phyloP scores from a whole-genome alignment of 2,888 invertebrate genomes.

The Xiphydria camelus region DNA sequence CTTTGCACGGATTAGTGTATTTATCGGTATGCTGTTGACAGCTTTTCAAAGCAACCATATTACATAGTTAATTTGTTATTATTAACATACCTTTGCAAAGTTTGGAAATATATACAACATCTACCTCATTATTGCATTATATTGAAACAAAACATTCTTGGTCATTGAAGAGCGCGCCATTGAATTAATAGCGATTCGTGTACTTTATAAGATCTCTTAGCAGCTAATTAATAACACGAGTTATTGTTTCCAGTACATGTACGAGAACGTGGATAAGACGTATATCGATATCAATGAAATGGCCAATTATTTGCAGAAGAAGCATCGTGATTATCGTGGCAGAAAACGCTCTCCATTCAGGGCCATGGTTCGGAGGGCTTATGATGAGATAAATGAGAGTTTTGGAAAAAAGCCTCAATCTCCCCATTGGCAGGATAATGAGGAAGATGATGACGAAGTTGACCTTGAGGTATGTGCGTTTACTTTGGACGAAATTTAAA shows the following conservation, averaged over 20 bases:
- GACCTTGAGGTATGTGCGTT: constrained; percentile 50
- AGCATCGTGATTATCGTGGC: constrained; percentile 77
- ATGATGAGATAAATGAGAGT: constrained; percentile 66
- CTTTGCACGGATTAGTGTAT: no score
- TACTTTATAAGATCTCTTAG: no score
- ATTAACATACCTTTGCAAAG: no score
- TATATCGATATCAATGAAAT: constrained; percentile 83
- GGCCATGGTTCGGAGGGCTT: constrained; percentile 69
- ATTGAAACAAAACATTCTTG: no score
- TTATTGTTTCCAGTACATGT: constrained; percentile 71
- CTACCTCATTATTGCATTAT: no score
- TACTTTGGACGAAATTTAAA: constrained; percentile 3
- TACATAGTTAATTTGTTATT: no score
- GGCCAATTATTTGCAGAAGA: constrained; percentile 77
- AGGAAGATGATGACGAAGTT: constrained; percentile 54
- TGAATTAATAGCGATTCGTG: no score
- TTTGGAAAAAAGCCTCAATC: constrained; percentile 60
- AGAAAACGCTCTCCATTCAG: constrained; percentile 81
- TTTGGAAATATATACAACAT: no score
- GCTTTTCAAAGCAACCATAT: no score
- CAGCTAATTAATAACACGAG: no score
- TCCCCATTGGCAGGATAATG: constrained; percentile 62
- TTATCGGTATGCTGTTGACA: no score
- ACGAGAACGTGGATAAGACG: constrained; percentile 77
- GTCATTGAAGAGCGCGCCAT: no score